Evolutionary conservation across 2,888 invertebrate species (phyloP).

Genomic region (Catocala sponsa): DNA sequence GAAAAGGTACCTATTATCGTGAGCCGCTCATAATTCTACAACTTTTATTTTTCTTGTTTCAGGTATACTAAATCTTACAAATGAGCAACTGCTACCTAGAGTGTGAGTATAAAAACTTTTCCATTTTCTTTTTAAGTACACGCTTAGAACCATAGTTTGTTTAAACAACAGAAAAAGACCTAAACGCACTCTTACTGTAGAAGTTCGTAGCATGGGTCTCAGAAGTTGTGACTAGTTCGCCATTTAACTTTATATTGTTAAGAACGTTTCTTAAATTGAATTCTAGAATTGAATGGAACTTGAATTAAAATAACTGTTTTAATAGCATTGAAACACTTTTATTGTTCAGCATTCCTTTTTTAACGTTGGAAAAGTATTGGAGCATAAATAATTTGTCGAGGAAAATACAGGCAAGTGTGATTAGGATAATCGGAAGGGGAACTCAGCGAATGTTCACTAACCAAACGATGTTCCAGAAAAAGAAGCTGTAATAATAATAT

Average conservation of each 20-base stretch:
- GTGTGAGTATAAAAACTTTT: constrained; percentile 64
- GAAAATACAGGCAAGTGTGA: no score
- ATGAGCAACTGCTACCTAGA: constrained; percentile 75
- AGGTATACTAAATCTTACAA: constrained; percentile 57
- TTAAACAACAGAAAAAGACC: constrained; percentile 8
- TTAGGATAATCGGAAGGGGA: no score
- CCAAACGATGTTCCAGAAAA: no score
- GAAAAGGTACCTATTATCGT: neutral
- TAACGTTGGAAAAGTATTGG: no score
- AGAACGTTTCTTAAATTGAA: neutral
- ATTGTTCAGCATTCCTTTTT: no score
- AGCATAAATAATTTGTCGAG: no score
- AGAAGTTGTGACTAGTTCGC: constrained; percentile 38
- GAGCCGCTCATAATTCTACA: neutral
- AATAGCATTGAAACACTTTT: constrained; percentile 12
- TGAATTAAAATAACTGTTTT: neutral
- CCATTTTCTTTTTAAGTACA: constrained; percentile 3
- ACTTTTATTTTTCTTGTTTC: constrained; percentile 55
- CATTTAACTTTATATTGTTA: constrained; percentile 51
- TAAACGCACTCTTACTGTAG: constrained; percentile 13
- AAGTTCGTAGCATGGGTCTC: constrained; percentile 19
- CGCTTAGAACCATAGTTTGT: constrained; percentile 2
- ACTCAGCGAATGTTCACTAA: no score
- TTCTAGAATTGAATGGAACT: neutral
- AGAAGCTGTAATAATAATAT: no score